phyloP scores from a whole-genome alignment of 2,797 vertebrate genomes.

The Apogon hyalosoma region DNA sequence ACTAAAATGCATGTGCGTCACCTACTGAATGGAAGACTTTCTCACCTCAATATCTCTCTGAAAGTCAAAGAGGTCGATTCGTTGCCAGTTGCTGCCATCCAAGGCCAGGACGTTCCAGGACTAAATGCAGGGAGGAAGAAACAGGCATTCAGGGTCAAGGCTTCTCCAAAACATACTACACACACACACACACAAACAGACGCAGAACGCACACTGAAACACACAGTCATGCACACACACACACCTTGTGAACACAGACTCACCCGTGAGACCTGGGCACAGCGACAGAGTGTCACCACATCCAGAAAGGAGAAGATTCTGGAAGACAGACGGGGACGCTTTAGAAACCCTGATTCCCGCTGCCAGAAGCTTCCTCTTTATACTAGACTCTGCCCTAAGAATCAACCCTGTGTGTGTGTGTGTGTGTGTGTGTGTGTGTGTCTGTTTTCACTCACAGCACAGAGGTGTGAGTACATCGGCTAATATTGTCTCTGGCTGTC shows the following conservation, averaged over 20 bases:
- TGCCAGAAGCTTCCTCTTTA: conserved; percentile 63
- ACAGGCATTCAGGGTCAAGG: conserved; percentile 26
- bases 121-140: conserved; percentile 73
- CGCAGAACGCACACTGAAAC: conserved; percentile 12
- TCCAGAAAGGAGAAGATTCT: conserved; percentile 99
- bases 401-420: conserved; percentile 12
- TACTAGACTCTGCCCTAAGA: conserved; percentile 26
- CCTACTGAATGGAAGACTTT: background rate
- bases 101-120: conserved; percentile 98
- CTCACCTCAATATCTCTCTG: conserved; percentile 98
- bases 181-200: background rate
- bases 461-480: conserved; percentile 38
- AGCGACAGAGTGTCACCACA: conserved; percentile 98
- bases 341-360: conserved; percentile 62
- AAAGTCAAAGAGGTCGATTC: conserved; percentile 98
- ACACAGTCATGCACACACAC: conserved; percentile 15
- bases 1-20: no score
- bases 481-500: conserved; percentile 46
- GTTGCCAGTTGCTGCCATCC: conserved; percentile 98
- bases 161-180: conserved; percentile 9
- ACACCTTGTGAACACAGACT: conserved; percentile 75
- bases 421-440: background rate
- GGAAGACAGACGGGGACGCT: conserved; percentile 72
- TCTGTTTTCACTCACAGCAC: conserved; percentile 37
- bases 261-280: conserved; percentile 98